phyloP scores from a whole-genome alignment of 2,888 invertebrate genomes.

The Plusia festucae region DNA sequence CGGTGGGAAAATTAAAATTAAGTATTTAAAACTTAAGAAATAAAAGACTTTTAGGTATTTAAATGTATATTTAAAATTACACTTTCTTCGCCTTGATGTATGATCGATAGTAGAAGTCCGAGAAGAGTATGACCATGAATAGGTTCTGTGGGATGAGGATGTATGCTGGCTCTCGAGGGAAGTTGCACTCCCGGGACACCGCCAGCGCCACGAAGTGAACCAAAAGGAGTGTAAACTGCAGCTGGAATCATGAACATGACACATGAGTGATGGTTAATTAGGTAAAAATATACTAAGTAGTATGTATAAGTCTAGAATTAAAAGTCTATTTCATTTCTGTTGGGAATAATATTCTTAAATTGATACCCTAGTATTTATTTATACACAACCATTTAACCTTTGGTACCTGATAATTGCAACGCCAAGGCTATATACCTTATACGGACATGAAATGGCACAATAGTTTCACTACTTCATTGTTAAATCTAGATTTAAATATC shows the following conservation, averaged over 20 bases:
- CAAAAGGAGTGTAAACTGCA: constrained; percentile 91
- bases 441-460: no score
- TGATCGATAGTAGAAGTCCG: constrained; percentile 91
- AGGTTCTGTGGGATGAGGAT: constrained; percentile 91
- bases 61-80: constrained; percentile 24
- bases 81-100: constrained; percentile 80
- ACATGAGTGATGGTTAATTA: no score
- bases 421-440: no score
- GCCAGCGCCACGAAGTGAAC: constrained; percentile 85
- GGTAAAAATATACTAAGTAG: no score
- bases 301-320: no score
- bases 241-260: constrained; percentile 70
- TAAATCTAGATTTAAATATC: no score
- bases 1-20: neutral
- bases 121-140: constrained; percentile 91
- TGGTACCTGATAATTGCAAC: no score
- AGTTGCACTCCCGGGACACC: constrained; percentile 85
- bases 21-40: neutral
- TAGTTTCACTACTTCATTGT: no score
- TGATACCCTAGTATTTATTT: no score
- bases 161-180: constrained; percentile 87
- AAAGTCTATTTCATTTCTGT: no score
- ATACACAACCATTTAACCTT: no score
- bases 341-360: no score
- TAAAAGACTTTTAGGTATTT: neutral